A percentile compares a stretch with the other conserved stretches of the same genome.
Conservation (phyloP, 2,113 vertebrate genomes). For the Serinus canaria region DNA sequence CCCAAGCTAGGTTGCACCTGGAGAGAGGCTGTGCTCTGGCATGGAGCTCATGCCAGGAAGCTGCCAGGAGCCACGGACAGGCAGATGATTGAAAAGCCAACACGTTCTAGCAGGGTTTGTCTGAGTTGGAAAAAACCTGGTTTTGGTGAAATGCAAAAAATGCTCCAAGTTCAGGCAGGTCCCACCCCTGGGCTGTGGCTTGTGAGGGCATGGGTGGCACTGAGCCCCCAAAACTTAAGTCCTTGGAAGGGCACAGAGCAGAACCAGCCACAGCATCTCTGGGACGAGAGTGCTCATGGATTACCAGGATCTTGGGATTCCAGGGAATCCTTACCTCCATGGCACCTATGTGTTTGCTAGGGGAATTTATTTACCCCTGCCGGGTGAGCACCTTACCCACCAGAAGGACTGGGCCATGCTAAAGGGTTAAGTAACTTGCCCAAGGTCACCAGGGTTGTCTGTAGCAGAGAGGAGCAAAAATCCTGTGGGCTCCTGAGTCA, state of each 20-base stretch:
- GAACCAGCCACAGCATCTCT: not conserved
- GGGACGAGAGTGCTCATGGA: not conserved
- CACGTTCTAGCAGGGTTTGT: fast-evolving
- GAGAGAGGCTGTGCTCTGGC: not conserved
- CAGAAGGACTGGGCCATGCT: fast-evolving
- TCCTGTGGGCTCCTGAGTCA: too few relatives aligned
- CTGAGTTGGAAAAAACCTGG: not conserved
- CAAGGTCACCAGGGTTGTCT: fast-evolving
- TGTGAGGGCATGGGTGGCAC: not conserved
- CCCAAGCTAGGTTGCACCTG: fast-evolving
- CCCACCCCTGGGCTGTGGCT: too few relatives aligned
- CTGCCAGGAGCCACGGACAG: not conserved
- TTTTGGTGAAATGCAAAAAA: not conserved
- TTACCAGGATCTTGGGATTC: not conserved
- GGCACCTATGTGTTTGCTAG: not conserved
- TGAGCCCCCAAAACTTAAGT: not conserved
- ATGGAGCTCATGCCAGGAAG: not conserved
- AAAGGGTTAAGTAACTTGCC: not conserved
- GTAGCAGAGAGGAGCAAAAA: not conserved
- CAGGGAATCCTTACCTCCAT: not conserved
- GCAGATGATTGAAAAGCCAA: not conserved
- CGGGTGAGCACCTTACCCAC: fast-evolving
- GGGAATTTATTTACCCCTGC: not conserved
- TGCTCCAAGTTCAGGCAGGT: not conserved
- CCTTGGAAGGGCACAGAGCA: not conserved